Base-by-base conservation (phyloP, 2,888 invertebrate genomes). In the Exephanes ischioxanthus region DNA sequence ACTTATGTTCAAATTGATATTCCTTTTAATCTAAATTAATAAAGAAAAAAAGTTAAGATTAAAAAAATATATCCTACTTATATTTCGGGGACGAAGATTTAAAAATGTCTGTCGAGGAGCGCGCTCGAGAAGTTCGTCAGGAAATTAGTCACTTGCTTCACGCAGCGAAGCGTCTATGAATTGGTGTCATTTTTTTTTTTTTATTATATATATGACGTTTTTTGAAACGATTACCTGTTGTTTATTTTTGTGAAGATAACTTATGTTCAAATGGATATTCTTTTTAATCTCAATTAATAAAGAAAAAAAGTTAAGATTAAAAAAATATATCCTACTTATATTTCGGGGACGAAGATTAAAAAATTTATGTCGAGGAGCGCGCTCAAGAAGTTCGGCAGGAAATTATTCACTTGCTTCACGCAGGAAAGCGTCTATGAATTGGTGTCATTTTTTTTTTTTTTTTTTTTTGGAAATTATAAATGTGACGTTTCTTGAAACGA, bases 371-470 rank as follows among this genome's bases (percentile, higher is more conserved):
- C 14, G 26, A n/a, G 11, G 14, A 37, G 58, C 37, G 6, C 33
- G 63, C 19, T 30, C 61, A 7, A 63, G 33, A 30, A 26, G 14
- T 63, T 76, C 33, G 41, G 26, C 68, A 68, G 41, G 58, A 67
- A 68, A 80, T 80, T 73, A 26, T 67, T 73, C 67, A 33, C 55
- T 67, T 41, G 6, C 26, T 30, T 58, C 53, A 53, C 58, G 26
- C n/a, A 30, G 58, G 16, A 41, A 37, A 11, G 26, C 71, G 16
- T 22, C 22, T 33, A 37, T 58, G 58, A 72, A 72, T 72, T 7
- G 33, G 30, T 16, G 61, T 16, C 9, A 33, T 63, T 63, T 63
- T 16, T 63, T 33, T 30, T 75, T 11, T n/a, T n/a, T n/a, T n/a
- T n/a, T n/a, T n/a, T n/a, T n/a, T n/a, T n/a, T n/a, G n/a, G n/a